These are phyloP conservation scores for Girardia tigrina DNA, from an alignment of 2,888 invertebrate genomes.

Conservation along the genomic window DNA sequence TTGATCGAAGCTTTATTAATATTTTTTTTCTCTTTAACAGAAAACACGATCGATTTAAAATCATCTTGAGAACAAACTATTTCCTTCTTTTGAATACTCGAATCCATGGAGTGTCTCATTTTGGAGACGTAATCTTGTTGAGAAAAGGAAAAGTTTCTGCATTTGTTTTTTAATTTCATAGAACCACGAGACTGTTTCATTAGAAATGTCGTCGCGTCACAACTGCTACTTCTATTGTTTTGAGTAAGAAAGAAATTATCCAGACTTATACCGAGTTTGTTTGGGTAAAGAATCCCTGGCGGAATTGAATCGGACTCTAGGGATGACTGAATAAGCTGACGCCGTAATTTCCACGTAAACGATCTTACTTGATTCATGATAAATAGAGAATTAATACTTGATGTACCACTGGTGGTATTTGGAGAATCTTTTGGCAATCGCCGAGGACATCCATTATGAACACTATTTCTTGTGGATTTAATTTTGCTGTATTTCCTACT, in stretches of 20 bases:
- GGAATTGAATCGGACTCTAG: neutral
- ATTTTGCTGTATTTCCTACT: neutral
- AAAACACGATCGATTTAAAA: conserved; percentile 11
- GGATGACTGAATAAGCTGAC: neutral
- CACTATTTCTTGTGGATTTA: neutral
- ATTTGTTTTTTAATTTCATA: neutral
- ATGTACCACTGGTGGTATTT: neutral
- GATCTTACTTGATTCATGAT: neutral
- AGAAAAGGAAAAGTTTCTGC: neutral
- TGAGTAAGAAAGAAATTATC: neutral
- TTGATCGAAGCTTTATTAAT: neutral
- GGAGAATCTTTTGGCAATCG: neutral
- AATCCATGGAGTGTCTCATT: neutral
- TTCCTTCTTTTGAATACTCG: neutral
- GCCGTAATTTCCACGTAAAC: neutral
- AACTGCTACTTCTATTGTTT: neutral
- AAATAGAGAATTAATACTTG: neutral
- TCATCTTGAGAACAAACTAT: neutral
- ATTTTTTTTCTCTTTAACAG: neutral
- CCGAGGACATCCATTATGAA: neutral
- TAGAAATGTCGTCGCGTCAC: neutral
- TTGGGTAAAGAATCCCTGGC: neutral
- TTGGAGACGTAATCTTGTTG: neutral
- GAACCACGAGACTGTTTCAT: neutral
- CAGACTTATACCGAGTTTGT: neutral